These are phyloP conservation scores for Sternotherus odoratus DNA, from an alignment of 2,797 vertebrate species.

Conservation along the genomic window DNA sequence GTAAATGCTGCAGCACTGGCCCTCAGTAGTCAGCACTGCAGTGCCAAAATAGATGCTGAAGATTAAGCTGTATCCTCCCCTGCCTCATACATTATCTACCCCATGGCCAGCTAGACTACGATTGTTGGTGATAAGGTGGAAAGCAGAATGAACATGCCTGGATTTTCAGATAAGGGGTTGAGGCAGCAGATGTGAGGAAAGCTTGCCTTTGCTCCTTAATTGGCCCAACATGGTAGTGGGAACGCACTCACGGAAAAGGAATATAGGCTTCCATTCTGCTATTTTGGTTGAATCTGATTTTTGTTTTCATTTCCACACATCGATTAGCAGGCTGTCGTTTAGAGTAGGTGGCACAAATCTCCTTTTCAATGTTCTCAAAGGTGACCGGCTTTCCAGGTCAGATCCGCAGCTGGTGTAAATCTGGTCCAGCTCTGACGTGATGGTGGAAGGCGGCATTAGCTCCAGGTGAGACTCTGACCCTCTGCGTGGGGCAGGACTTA, in stretches of 20 bases:
- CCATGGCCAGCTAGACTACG: no score
- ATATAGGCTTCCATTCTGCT: background rate
- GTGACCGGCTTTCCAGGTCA: background rate
- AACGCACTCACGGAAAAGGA: background rate
- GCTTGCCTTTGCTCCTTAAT: background rate
- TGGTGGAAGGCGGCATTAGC: background rate
- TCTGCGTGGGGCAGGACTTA: background rate
- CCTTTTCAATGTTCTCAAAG: background rate
- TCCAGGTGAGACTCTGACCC: background rate
- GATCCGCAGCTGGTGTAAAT: background rate
- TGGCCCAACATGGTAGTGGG: accelerated
- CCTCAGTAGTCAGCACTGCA: background rate
- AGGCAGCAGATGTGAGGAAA: background rate
- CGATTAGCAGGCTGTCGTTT: background rate
- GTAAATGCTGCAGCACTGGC: background rate
- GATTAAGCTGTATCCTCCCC: background rate
- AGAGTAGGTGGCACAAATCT: background rate
- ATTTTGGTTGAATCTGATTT: background rate
- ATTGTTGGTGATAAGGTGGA: background rate
- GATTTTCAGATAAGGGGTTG: accelerated
- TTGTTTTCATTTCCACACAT: accelerated
- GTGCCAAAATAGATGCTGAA: background rate
- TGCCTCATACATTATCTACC: background rate
- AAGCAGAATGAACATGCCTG: background rate
- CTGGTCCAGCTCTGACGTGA: background rate